Evolutionary conservation across 2,888 invertebrate species (phyloP), one percentile per base, ranked within the genome.

Genomic region (Rhamnusium bicolor): DNA sequence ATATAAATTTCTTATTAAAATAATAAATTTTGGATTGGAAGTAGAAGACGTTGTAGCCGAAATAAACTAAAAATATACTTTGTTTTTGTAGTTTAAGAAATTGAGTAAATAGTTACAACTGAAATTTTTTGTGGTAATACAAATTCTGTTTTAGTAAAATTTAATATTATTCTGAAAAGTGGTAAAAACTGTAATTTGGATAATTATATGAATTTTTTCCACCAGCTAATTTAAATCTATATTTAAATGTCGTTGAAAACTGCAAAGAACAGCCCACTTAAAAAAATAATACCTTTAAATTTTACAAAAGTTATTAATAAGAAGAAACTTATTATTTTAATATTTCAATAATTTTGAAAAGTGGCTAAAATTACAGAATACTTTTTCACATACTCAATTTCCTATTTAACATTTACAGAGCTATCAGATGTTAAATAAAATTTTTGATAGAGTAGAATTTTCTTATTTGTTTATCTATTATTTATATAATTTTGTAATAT

Each of bases 351-450:
- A 32, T 32, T 32, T 56, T 24, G 32, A 16, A 32, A 58, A 32
- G 58, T 12, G 18, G 32, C 32, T 58, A 58, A 58, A 58, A 16
- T 58, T 32, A 16, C 14, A 6, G n/a, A 54, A 21, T 21, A 18
- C 24, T 10, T 19, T 29, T 58, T 58, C 29, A 58, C 32, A 32
- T 58, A 58, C 32, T 32, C 53, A 53, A 8, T 53, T 53, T 16
- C 32, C 58, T 32, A 32, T 58, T 58, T 32, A 12, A 46, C 46
- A 51, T 49, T 24, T 49, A 27, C 27, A 46, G 51, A 29, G 49
- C 63, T 63, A 63, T 63, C 63, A 63, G 18, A 27, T 10, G n/a
- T 62, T 62, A n/a, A n/a, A n/a, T n/a, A n/a, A 40, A 3, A 49
- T 58, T 12, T 63, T 63, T 51, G 63, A 47, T 61, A 61, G 51